phyloP scores from a whole-genome alignment of 2,113 vertebrate species.

The Gavia stellata region DNA sequence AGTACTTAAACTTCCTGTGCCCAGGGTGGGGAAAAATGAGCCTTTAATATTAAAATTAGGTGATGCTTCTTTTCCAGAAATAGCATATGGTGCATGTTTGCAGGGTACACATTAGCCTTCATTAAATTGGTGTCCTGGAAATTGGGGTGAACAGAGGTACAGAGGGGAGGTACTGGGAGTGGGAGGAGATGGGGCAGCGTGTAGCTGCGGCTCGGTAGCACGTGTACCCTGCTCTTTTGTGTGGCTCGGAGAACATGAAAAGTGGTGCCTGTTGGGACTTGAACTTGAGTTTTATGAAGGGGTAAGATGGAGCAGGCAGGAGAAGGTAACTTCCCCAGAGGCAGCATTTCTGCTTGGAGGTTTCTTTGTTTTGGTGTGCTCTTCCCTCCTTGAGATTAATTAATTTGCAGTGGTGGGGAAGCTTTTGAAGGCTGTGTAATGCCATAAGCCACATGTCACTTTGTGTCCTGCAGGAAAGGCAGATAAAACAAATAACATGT shows the following conservation, averaged over 20 bases:
- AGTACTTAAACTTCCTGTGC: not conserved
- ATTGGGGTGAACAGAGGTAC: not conserved
- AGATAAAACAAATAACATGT: not conserved
- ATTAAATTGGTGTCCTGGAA: slow-evolving; percentile 19
- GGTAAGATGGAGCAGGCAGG: not conserved
- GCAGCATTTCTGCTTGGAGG: not conserved
- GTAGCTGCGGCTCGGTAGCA: not conserved
- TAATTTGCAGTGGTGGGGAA: not conserved
- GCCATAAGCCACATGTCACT: not conserved
- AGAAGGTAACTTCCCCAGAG: not conserved
- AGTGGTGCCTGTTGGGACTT: slow-evolving; percentile 8
- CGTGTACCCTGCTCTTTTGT: not conserved
- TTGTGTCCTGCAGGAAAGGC: slow-evolving; percentile 8
- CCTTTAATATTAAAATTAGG: slow-evolving; percentile 20
- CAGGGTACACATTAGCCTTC: slow-evolving; percentile 27
- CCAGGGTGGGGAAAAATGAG: not conserved
- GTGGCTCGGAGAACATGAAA: not conserved
- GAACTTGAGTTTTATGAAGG: not conserved
- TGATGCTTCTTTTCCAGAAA: not conserved
- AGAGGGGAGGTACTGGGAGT: not conserved
- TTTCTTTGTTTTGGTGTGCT: not conserved
- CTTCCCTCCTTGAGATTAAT: not conserved
- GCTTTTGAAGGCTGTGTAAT: not conserved
- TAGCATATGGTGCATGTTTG: not conserved
- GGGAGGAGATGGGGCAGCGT: not conserved